Percentiles rank a stretch among this genome's conserved stretches.
Conservation (phyloP, 1,140 invertebrate species). For the Drosophila burlai region DNA sequence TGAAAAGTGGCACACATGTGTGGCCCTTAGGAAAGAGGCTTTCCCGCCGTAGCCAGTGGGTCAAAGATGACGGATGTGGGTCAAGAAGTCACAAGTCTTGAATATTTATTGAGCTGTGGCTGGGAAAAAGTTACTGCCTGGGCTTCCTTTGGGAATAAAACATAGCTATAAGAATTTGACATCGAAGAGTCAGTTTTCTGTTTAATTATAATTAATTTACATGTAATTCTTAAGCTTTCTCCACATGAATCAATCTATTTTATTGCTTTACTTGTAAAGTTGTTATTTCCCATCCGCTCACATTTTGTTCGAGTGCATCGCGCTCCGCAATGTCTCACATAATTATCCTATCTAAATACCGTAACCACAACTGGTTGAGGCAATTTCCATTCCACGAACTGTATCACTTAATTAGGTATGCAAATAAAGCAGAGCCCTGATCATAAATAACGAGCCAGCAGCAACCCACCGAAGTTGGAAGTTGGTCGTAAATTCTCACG, state of each 20-base stretch:
- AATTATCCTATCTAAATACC: conserved; percentile 51
- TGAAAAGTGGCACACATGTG: conserved; percentile 43
- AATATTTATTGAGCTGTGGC: conserved; percentile 21
- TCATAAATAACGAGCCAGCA: conserved; percentile 63
- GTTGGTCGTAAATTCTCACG: conserved; percentile 65
- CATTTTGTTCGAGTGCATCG: conserved; percentile 14
- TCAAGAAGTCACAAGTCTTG: conserved; percentile 23
- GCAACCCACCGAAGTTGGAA: conserved; percentile 10
- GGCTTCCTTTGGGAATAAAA: neutral
- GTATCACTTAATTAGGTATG: conserved; percentile 76
- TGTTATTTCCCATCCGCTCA: neutral
- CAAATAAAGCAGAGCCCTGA: conserved; percentile 67
- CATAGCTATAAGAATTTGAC: neutral
- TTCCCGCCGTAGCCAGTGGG: conserved; percentile 18
- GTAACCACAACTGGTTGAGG: conserved; percentile 35
- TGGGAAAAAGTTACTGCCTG: conserved; percentile 4
- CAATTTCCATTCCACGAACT: conserved; percentile 45
- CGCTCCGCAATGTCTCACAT: conserved; percentile 5
- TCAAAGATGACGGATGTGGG: conserved; percentile 28
- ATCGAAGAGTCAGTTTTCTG: neutral
- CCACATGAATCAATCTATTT: neutral
- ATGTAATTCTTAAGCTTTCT: neutral
- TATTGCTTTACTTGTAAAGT: neutral
- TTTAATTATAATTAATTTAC: neutral
- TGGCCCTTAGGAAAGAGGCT: conserved; percentile 19